Percentiles rank a stretch among this genome's conserved stretches.
phyloP scores from a whole-genome alignment of 2,888 invertebrate species.

The Campoplex nolae region DNA sequence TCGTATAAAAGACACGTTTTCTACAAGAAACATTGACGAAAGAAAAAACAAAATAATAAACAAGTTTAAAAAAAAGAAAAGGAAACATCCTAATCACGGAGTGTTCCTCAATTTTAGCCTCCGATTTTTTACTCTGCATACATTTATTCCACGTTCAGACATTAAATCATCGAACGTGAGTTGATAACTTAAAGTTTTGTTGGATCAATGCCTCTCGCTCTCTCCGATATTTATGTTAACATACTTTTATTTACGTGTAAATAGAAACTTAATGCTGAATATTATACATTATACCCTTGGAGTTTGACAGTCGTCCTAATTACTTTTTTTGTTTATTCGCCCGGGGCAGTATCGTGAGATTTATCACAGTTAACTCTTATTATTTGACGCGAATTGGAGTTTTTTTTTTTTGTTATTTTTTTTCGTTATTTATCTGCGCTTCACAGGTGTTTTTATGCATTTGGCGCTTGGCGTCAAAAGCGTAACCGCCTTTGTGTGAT shows the following conservation, averaged over 20 bases:
- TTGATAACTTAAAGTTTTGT: background rate
- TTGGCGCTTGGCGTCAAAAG: background rate
- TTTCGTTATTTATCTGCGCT: background rate
- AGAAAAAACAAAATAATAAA: conserved; percentile 2
- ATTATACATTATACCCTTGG: conserved; percentile 1
- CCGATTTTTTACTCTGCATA: background rate
- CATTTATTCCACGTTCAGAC: conserved; percentile 13
- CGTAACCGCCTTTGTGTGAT: background rate
- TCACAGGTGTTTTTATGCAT: background rate
- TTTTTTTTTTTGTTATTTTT: background rate
- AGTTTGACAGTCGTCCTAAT: conserved; percentile 2
- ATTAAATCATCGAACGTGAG: conserved; percentile 24
- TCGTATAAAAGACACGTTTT: conserved; percentile 14
- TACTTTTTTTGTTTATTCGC: conserved; percentile 6
- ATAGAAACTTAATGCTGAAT: background rate
- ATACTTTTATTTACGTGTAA: background rate
- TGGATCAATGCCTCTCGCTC: background rate
- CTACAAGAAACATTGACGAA: conserved; percentile 13
- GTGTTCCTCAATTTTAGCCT: background rate
- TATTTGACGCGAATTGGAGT: background rate
- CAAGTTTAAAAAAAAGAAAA: background rate
- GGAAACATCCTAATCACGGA: background rate
- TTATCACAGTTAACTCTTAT: conserved; percentile 41
- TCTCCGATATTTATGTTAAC: background rate
- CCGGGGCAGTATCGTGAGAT: conserved; percentile 39